Evolutionary conservation across 2,888 invertebrate genomes (phyloP), one percentile per base, ranked within the genome.

Genomic region (Meghimatium bilineatum): DNA sequence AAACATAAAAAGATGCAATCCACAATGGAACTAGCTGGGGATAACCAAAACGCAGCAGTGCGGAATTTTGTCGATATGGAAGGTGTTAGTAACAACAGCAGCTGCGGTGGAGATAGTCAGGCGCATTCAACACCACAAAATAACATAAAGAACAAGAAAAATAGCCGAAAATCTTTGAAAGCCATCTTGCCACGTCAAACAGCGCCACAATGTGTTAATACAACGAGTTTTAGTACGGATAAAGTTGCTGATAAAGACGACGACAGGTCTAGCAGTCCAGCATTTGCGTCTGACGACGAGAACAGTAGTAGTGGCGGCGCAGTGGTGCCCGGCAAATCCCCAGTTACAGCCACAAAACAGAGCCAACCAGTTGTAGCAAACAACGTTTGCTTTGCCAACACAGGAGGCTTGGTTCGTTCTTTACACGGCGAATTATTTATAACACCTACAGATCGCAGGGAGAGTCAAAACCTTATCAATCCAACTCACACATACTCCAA

Each of bases 201-300:
- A 5, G 80, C 75, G 1, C 66, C 49, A 5, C 77, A 80, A 49
- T 29, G 29, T 3, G 80, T 84, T 20, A 86, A 80, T 80, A 86
- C 86, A 20, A 87, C 88, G 2, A 86, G 87, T 77, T 87, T 87
- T 76, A 80, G 85, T 76, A 90, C 12, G 86, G 88, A 79, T 23
- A 84, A 86, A 56, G 81, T 63, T 10, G 85, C 87, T 80, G 90
- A 90, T 34, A 89, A 91, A 95, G 95, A 92, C 34, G 93, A 66
- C 96, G 97, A 97, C 90, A 95, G 98, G 66, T 98, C 98, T 0
- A 98, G 98, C 91, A 98, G 98, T 84, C 94, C 94, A 96, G 97
- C 97, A 0, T 98, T 98, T 92, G 98, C 98, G 90, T 98, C 98
- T 0, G 98, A 98, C 92, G 98, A 98, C 87, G 98, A 98, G 36